Base-by-base conservation (phyloP, 2,113 vertebrate genomes). In the Xiphophorus hellerii region DNA sequence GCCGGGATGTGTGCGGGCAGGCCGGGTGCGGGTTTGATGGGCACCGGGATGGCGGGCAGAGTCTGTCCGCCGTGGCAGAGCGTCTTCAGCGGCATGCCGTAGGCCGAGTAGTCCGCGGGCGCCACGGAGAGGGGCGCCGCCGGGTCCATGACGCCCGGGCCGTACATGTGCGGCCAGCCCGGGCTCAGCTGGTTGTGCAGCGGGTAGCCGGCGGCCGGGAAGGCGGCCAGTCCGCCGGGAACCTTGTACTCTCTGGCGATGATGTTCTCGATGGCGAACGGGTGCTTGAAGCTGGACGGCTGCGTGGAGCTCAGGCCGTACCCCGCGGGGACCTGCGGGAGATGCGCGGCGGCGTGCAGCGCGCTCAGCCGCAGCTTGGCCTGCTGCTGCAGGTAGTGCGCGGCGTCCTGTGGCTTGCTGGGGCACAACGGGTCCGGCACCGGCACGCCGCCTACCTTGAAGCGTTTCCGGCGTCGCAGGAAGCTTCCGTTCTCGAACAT, bases 401-500 rank as follows among this genome's bases (percentile, higher is more conserved):
- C 92, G 0, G 96, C 94, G 7, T 97, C 96, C 29, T 95, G 93
- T 0, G 94, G 92, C 86, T 97, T 96, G 88, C 90, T 95, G 86
- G 96, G 91, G 0, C 92, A 94, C 90, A 98, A 91, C 68, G 95
- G 95, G 88, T 97, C 96, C 5, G 96, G 82, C 5, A 76, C 51
- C 87, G 94, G 95, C 83, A 96, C 81, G 61, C 90, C 17, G 66
- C 83, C 78, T 83, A 97, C 95, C 87, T 98, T 99, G 91, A 99
- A 99, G 71, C 97, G 95, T 92, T 98, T 98, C 87, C 97, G 93
- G 88, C 97, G 96, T 66, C 97, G 92, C 87, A 99, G 87, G 78
- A 99, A 99, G 85, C 96, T 98, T 54, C 97, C 97, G 88, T 99
- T 99, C 93, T 98, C 97, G 67, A 98, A 99, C 97, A 99, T 99